Evolutionary conservation across 2,797 vertebrate species (phyloP).

Genomic region (Acanthiza pusilla): DNA sequence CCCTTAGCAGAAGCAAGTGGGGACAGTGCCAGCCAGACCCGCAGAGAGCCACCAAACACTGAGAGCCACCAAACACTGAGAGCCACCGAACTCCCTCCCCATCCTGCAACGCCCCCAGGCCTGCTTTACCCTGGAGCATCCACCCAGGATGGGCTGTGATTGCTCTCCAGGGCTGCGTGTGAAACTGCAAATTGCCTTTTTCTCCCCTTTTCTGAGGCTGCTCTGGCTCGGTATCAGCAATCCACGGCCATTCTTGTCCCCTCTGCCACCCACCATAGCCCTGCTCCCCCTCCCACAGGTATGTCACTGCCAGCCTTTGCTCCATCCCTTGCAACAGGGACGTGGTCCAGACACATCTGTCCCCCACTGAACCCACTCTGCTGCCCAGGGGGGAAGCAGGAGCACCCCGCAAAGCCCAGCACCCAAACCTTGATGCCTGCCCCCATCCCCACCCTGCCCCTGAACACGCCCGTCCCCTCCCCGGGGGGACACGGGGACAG

Average conservation of each 20-base stretch:
- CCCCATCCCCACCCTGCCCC: neutral
- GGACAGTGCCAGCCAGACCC: neutral
- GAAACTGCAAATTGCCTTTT: neutral
- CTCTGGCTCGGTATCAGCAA: neutral
- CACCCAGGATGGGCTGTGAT: neutral
- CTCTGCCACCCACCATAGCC: neutral
- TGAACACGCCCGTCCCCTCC: accelerated
- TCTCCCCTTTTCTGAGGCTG: neutral
- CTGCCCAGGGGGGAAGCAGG: neutral
- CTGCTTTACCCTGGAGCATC: neutral
- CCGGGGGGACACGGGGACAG: neutral
- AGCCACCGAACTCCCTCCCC: neutral
- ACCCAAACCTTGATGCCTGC: accelerated
- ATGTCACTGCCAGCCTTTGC: neutral
- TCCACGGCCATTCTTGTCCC: neutral
- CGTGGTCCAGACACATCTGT: neutral
- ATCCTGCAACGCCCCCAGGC: neutral
- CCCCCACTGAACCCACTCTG: neutral
- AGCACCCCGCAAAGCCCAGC: neutral
- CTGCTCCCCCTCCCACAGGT: neutral
- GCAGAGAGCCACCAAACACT: neutral
- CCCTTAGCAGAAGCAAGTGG: neutral
- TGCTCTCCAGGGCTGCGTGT: neutral
- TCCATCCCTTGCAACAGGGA: accelerated
- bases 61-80: neutral